Evolutionary conservation across 64 coral and sea anemone species (phyloP).

Genomic region (Montipora efflorescens): DNA sequence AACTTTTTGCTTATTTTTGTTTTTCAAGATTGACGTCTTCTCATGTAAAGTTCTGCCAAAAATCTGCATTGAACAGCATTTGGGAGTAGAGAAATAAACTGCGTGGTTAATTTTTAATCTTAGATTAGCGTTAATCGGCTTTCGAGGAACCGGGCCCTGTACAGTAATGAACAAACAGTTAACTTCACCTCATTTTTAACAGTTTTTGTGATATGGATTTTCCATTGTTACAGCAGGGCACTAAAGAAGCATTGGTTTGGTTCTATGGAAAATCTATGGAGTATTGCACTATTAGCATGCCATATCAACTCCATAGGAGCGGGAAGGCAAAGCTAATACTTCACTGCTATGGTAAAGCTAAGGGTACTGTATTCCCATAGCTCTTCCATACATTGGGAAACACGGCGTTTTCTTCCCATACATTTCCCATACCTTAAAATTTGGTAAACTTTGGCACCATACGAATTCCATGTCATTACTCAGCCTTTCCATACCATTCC

Average conservation of each 20-base stretch:
- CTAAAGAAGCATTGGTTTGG: not conserved
- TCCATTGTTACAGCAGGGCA: not conserved
- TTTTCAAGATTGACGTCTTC: no score
- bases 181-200: not conserved
- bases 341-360: constrained; percentile 17
- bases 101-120: no score
- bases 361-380: constrained; percentile 21
- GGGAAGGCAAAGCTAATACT: not conserved
- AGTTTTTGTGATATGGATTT: not conserved
- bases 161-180: not conserved
- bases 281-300: not conserved
- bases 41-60: no score
- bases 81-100: no score
- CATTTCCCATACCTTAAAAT: constrained; percentile 2
- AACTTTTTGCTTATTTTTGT: no score
- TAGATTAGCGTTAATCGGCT: no score
- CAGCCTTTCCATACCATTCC: constrained; percentile 11
- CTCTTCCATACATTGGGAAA: not conserved
- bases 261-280: constrained; percentile 23
- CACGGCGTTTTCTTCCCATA: not conserved
- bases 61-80: no score
- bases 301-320: constrained; percentile 26
- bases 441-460: constrained; percentile 3
- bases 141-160: no score
- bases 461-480: constrained; percentile 11